These are phyloP conservation scores for Melipona beecheii DNA, from an alignment of 2,888 invertebrate genomes.

Conservation along the genomic window DNA sequence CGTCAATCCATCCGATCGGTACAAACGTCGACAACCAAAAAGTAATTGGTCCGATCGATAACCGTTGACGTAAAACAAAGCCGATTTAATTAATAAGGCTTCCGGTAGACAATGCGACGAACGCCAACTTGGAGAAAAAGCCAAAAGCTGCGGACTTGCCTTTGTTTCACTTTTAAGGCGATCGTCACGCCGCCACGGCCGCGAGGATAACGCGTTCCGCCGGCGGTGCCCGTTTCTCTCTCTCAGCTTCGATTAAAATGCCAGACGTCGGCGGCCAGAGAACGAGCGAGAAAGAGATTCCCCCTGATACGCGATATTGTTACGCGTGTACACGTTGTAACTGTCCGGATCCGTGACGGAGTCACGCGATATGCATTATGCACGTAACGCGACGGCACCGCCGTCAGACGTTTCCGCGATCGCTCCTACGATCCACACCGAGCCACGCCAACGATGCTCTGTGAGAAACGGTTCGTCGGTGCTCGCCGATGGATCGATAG, in stretches of 20 bases:
- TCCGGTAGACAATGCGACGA: conserved; percentile 29
- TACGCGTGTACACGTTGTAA: conserved; percentile 75
- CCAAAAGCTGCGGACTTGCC: conserved; percentile 6
- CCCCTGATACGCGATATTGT: conserved; percentile 72
- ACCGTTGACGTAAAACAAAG: not conserved
- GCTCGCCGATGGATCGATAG: not conserved
- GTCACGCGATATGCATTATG: conserved; percentile 76
- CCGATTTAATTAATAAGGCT: not conserved
- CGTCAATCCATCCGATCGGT: not conserved
- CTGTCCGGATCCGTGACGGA: conserved; percentile 74
- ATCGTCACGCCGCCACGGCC: conserved; percentile 57
- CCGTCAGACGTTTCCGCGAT: conserved; percentile 72
- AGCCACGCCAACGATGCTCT: conserved; percentile 52
- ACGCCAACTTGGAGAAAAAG: conserved; percentile 20
- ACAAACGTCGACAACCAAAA: too few species aligned
- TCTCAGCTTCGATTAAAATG: conserved; percentile 70
- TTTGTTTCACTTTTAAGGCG: conserved; percentile 47
- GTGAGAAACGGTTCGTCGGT: conserved; percentile 61
- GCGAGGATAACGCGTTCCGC: conserved; percentile 43
- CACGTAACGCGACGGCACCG: conserved; percentile 65
- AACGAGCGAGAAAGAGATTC: conserved; percentile 48
- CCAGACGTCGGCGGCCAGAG: conserved; percentile 61
- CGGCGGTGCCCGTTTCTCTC: conserved; percentile 56
- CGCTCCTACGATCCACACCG: conserved; percentile 69
- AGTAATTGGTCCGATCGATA: not conserved